phyloP scores from a whole-genome alignment of 2,888 invertebrate genomes.

The Chymomyza caudatula region DNA sequence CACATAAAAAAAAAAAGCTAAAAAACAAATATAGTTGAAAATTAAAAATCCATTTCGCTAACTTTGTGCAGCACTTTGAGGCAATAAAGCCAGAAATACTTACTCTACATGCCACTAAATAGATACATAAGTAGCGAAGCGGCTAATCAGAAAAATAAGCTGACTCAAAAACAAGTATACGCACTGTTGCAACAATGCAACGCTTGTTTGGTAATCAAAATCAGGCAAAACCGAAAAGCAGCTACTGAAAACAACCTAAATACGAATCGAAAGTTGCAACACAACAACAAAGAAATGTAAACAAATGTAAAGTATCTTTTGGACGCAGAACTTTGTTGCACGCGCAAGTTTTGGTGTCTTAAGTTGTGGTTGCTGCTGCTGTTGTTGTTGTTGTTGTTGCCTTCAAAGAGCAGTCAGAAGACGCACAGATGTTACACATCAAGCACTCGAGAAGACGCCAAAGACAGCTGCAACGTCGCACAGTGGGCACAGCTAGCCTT shows the following conservation, averaged over 20 bases:
- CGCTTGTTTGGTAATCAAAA: conserved; percentile 29
- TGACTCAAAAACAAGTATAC: neutral
- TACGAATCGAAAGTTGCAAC: neutral
- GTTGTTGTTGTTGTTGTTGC: no score
- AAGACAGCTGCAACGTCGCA: neutral
- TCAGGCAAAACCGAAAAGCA: conserved; percentile 30
- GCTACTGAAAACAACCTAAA: conserved; percentile 22
- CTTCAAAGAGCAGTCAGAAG: conserved; percentile 2
- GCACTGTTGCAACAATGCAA: conserved; percentile 6
- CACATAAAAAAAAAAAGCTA: no score
- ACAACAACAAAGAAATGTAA: neutral
- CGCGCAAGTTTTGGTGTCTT: no score
- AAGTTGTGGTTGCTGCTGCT: no score
- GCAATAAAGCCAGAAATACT: neutral
- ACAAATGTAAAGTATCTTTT: neutral
- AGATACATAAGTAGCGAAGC: neutral
- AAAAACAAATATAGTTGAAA: conserved; percentile 68
- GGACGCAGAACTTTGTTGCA: neutral
- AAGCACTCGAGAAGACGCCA: neutral
- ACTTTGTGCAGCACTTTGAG: no score
- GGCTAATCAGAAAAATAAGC: neutral
- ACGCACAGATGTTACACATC: conserved; percentile 3
- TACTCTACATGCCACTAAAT: neutral
- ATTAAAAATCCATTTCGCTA: conserved; percentile 65
- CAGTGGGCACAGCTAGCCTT: neutral